Evolutionary conservation across 2,797 vertebrate species (phyloP), one percentile per base, ranked within the genome.

Genomic region (Sebastes matsubarae): DNA sequence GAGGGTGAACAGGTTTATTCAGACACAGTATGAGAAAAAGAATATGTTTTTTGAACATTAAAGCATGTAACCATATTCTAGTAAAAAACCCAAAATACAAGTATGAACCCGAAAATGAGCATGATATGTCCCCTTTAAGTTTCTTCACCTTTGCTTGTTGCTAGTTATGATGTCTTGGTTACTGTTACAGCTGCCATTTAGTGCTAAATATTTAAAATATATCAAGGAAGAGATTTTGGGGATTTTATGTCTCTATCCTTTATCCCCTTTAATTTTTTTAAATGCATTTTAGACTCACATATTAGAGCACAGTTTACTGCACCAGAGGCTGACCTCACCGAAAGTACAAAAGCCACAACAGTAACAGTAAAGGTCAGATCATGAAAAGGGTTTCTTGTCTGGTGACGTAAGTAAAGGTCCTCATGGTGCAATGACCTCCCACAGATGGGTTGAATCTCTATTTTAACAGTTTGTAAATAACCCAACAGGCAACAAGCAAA

Each of bases 391-490:
- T 67, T 84, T 79, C 30, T 38, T 67, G 57, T 75, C 58, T 61
- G 69, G 8, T 52, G 29, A 66, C 36, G 60, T 76, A 29, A 77
- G 50, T 68, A 7, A 68, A 68, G 22, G 61, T 68, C 72, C 8
- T 61, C 8, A 0, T 18, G 64, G 25, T 57, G 42, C 14, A 61
- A 1, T 36, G 38, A 64, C 52, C 38, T 61, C 63, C 59, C 55
- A 50, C 60, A 67, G 66, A 78, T 72, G 66, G 50, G n/a, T 65
- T 16, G 20, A 60, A 75, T 77, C 75, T 80, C 42, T 66, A 24
- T 74, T 86, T 79, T 61, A 84, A 84, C 69, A 78, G 74, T 84
- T 75, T 80, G 58, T 80, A 72, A 87, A 90, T 86, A n/a, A 59
- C 68, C n/a, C 27, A 46, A 27, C 16, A 3, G 18, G 68, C 54